These are phyloP conservation scores for Eucriotettix oculatus DNA, from an alignment of 2,888 invertebrate genomes.

Conservation along the genomic window DNA sequence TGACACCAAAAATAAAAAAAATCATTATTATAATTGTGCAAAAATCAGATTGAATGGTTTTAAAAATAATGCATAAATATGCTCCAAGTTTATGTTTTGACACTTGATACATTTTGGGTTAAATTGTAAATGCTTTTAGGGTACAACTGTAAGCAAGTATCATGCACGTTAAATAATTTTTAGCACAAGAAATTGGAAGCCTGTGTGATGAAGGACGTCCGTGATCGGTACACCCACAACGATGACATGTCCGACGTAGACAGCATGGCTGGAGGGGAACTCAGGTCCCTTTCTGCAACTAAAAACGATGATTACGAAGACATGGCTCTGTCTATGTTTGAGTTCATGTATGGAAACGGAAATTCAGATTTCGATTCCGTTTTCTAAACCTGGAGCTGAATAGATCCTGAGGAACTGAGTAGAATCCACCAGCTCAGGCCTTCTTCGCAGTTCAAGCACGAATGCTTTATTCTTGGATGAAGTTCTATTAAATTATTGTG, in stretches of 20 bases:
- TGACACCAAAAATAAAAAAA: neutral
- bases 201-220: conserved; percentile 53
- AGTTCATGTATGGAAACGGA: neutral
- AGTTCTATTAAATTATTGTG: too few species aligned
- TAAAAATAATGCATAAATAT: too few species aligned
- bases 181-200: conserved; percentile 54
- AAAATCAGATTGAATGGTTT: too few species aligned
- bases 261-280: neutral
- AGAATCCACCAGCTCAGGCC: too few species aligned
- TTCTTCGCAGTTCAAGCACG: too few species aligned
- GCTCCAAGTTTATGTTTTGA: neutral
- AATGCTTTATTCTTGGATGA: too few species aligned
- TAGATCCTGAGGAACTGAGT: neutral
- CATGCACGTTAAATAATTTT: too few species aligned
- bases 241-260: conserved; percentile 22
- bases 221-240: conserved; percentile 29
- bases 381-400: neutral
- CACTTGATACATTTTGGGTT: neutral
- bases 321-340: neutral
- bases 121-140: neutral
- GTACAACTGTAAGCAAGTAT: neutral
- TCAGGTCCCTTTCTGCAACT: neutral
- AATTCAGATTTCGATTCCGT: neutral
- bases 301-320: neutral
- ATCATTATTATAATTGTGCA: neutral